Evolutionary conservation across 64 coral and sea anemone genomes (phyloP).

Genomic region (Cladopsammia gracilis): DNA sequence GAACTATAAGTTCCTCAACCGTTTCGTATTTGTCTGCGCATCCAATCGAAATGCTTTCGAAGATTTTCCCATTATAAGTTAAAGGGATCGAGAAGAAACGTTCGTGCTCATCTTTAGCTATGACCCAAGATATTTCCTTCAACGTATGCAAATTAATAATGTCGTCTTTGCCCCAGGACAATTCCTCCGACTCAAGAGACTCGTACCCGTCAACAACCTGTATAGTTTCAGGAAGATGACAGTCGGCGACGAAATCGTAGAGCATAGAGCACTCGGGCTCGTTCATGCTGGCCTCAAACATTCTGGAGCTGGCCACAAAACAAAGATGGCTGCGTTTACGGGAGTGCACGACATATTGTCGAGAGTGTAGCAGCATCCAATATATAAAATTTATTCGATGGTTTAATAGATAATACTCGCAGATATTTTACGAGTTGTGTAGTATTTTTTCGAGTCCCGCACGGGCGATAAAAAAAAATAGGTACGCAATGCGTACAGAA

Average conservation of each 20-base stretch:
- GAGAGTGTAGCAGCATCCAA: too few species aligned
- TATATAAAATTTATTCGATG: too few species aligned
- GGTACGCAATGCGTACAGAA: too few species aligned
- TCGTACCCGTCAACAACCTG: constrained; percentile 31
- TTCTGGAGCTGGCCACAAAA: too few species aligned
- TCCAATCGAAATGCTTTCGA: constrained; percentile 9
- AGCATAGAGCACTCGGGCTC: neutral
- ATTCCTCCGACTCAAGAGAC: neutral
- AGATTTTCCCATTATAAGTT: constrained; percentile 4
- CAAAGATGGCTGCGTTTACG: too few species aligned
- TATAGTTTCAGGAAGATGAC: neutral
- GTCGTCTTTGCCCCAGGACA: constrained; percentile 9
- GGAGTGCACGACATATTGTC: too few species aligned
- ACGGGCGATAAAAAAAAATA: too few species aligned
- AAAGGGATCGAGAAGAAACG: neutral
- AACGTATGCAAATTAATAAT: constrained; percentile 2
- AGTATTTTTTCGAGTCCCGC: too few species aligned
- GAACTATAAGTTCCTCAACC: neutral
- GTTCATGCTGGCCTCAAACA: neutral
- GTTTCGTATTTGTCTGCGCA: neutral
- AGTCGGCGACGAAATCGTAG: neutral
- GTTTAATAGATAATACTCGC: too few species aligned
- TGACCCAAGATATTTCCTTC: neutral
- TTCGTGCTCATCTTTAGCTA: constrained; percentile 3
- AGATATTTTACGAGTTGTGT: too few species aligned